Evolutionary conservation across 2,113 vertebrate genomes (phyloP), one percentile per base, ranked within the genome.

Genomic region (Dicaeum eximium): DNA sequence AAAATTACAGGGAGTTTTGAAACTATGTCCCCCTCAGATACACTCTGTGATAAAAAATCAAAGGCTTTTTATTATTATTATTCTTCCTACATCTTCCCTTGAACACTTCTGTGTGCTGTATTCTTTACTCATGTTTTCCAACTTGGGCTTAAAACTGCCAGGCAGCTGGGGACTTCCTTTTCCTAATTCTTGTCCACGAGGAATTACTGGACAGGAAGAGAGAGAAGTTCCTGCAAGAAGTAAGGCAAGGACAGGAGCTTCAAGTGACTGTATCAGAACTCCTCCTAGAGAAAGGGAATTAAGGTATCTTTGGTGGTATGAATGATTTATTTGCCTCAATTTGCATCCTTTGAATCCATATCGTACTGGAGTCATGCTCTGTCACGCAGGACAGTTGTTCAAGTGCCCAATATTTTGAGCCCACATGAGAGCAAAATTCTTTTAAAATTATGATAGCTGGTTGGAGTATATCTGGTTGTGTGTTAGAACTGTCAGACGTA

Each of bases 401-500:
- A 42, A 20, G 20, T 57, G 53, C 14, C 12, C 20, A 7, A 1
- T 69, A 22, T 33, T 40, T 38, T 35, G 61, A 79, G 21, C 0
- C 0, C 5, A 3, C n/a, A 15, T 2, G 3, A 24, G 14, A 79
- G 11, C 15, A 44, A 71, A 75, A 57, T 51, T 27, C 10, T 69
- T 61, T 77, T 33, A 5, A 65, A 38, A 15, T 31, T 4, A 17
- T 0, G 1, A 5, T 47, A 53, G 11, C 22, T 57, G 13, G 3
- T 44, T 73, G 44, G 56, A 71, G 19, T 45, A 6, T 71, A 21
- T 64, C 30, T 69, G 15, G 6, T 64, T 60, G 37, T 37, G 2
- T 33, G 17, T 50, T 77, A 65, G 37, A 71, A 51, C 53, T n/a
- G 5, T 86, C 44, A 85, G 44, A 48, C 0, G 0, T n/a, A 38